A percentile compares a stretch with the other conserved stretches of the same genome.
Evolutionary conservation across 2,888 invertebrate species (phyloP).

Genomic region (Prosopocoilus inquinatus): DNA sequence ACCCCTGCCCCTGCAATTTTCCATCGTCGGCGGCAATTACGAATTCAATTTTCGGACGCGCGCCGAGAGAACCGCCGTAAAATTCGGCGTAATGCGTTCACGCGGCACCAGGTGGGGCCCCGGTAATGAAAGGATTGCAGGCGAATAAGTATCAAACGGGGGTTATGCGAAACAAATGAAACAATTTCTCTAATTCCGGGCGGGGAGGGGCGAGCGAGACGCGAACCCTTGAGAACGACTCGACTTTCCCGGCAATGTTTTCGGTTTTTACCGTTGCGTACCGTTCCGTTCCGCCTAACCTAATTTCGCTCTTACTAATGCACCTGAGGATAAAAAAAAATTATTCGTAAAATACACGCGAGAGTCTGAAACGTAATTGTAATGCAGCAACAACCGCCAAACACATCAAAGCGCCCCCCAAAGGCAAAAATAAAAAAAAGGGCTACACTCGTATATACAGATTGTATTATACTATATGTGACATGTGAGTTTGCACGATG

Average conservation of each 20-base stretch:
- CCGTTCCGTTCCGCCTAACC: too few relatives aligned
- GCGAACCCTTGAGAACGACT: background rate
- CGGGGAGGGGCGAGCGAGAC: background rate
- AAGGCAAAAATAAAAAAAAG: too few relatives aligned
- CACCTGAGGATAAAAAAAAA: too few relatives aligned
- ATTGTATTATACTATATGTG: too few relatives aligned
- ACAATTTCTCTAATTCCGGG: background rate
- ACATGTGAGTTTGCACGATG: too few relatives aligned
- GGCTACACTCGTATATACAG: too few relatives aligned
- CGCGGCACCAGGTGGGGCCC: constrained; percentile 1
- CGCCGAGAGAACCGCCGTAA: background rate
- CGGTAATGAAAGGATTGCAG: constrained; percentile 1
- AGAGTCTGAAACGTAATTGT: too few relatives aligned
- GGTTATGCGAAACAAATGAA: background rate
- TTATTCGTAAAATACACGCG: too few relatives aligned
- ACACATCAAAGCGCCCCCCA: too few relatives aligned
- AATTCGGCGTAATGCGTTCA: constrained; percentile 1
- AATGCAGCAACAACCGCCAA: too few relatives aligned
- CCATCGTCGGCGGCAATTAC: background rate
- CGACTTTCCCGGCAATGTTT: background rate
- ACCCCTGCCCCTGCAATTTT: background rate
- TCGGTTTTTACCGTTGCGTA: background rate
- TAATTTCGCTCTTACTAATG: too few relatives aligned
- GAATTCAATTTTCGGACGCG: background rate
- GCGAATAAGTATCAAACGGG: background rate